These are phyloP conservation scores for Euschistus heros DNA, from an alignment of 1,140 invertebrate species.

Conservation along the genomic window DNA sequence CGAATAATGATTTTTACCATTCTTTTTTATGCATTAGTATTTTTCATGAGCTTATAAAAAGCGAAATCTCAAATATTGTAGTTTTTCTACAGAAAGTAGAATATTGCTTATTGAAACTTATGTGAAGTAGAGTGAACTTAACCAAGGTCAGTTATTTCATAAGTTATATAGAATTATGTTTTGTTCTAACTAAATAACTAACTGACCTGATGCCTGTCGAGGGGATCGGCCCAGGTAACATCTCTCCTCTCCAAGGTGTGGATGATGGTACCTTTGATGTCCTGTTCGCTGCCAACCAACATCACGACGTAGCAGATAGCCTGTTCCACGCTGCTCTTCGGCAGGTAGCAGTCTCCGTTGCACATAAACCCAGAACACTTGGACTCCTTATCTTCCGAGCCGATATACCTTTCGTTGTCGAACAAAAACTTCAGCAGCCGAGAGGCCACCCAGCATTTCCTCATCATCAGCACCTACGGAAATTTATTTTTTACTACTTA, in stretches of 20 bases:
- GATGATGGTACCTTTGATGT: constrained; percentile 48
- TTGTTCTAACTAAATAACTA: too few relatives aligned
- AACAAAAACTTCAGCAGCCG: constrained; percentile 24
- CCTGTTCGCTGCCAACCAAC: constrained; percentile 45
- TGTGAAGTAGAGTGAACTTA: too few relatives aligned
- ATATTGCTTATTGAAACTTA: too few relatives aligned
- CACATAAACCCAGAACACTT: constrained; percentile 53
- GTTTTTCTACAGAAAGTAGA: too few relatives aligned
- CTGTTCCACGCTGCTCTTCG: constrained; percentile 37
- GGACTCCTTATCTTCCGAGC: neutral
- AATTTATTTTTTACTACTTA: neutral
- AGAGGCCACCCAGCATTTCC: constrained; percentile 29
- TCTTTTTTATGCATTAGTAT: too few relatives aligned
- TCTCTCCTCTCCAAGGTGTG: constrained; percentile 47
- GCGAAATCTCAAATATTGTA: too few relatives aligned
- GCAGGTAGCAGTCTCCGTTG: constrained; percentile 37
- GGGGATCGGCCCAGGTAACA: constrained; percentile 50
- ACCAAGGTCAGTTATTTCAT: too few relatives aligned
- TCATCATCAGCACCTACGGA: constrained; percentile 30
- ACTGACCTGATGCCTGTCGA: constrained; percentile 58
- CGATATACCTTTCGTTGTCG: constrained; percentile 19
- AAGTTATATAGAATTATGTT: too few relatives aligned
- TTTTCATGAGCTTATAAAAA: too few relatives aligned
- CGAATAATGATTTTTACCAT: too few relatives aligned
- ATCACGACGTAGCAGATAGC: constrained; percentile 46